Evolutionary conservation across 2,113 vertebrate genomes (phyloP).

Genomic region (Scomber scombrus): DNA sequence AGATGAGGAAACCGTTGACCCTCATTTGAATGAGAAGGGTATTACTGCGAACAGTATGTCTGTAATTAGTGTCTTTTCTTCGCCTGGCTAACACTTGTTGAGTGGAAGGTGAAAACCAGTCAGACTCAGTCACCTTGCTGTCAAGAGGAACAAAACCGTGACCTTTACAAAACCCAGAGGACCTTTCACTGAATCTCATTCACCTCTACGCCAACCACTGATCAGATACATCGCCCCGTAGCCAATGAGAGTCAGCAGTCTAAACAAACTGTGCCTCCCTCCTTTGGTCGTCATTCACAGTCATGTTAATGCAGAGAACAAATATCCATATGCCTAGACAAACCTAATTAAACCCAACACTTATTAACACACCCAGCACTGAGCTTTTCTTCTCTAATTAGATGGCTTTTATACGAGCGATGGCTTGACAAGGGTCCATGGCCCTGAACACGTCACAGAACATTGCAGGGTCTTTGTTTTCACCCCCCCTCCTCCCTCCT

Average conservation of each 20-base stretch:
- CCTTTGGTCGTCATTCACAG: constrained; percentile 45
- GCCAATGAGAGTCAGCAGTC: constrained; percentile 30
- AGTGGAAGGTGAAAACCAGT: constrained; percentile 28
- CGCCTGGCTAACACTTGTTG: constrained; percentile 37
- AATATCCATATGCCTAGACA: constrained; percentile 74
- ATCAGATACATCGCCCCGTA: neutral
- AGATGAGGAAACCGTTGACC: constrained; percentile 49
- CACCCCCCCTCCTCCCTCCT: neutral
- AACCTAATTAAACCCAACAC: constrained; percentile 73
- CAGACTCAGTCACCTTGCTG: constrained; percentile 35
- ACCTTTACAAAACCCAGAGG: constrained; percentile 51
- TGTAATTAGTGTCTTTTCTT: constrained; percentile 60
- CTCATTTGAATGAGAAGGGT: constrained; percentile 59
- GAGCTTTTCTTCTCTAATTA: constrained; percentile 66
- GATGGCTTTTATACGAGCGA: constrained; percentile 54
- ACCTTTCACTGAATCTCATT: constrained; percentile 44
- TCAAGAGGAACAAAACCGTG: constrained; percentile 42
- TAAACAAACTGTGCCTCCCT: neutral
- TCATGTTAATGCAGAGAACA: constrained; percentile 56
- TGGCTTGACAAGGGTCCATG: constrained; percentile 41
- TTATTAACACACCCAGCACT: constrained; percentile 61
- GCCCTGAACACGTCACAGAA: constrained; percentile 61
- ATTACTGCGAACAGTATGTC: constrained; percentile 46
- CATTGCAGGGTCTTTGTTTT: constrained; percentile 65
- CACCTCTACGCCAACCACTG: constrained; percentile 29